Conservation (phyloP, 37 sponge, comb jelly and placozoan species). For the Petrosia ficiformis region DNA sequence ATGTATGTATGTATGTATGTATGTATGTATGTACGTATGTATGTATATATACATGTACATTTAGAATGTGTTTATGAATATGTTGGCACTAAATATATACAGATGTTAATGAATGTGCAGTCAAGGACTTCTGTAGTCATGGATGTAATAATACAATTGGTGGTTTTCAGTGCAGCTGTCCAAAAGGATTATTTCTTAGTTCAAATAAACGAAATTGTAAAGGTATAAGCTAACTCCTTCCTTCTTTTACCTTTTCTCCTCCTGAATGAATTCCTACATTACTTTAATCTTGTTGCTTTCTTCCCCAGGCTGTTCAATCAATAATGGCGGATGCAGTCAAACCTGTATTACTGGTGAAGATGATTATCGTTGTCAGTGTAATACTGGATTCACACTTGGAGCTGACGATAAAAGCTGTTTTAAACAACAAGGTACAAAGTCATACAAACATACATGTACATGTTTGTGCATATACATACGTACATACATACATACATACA, state of each 20-base stretch:
- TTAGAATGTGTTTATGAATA: too few relatives aligned
- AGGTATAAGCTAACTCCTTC: slow-evolving; percentile 10
- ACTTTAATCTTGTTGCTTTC: not conserved
- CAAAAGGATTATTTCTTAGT: slow-evolving; percentile 26
- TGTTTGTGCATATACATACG: too few relatives aligned
- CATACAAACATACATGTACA: too few relatives aligned
- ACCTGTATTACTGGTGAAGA: slow-evolving; percentile 7
- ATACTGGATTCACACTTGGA: slow-evolving; percentile 25
- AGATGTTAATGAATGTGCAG: slow-evolving; percentile 2
- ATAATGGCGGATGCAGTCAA: slow-evolving; percentile 6
- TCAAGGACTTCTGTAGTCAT: slow-evolving; percentile 19
- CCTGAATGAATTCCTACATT: not conserved
- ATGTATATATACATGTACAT: too few relatives aligned
- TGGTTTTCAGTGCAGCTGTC: slow-evolving; percentile 32
- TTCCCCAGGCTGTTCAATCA: not conserved
- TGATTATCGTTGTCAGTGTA: slow-evolving; percentile 22
- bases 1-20: too few relatives aligned
- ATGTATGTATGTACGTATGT: too few relatives aligned
- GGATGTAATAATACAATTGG: slow-evolving; percentile 26
- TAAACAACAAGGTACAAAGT: slow-evolving; percentile 37
- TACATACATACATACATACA: too few relatives aligned
- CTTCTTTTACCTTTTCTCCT: not conserved
- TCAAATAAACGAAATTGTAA: slow-evolving; percentile 15
- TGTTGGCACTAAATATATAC: too few relatives aligned
- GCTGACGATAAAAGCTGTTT: slow-evolving; percentile 27